Evolutionary conservation across 2,888 invertebrate genomes (phyloP).

Genomic region (Strigamia transsilvanica): DNA sequence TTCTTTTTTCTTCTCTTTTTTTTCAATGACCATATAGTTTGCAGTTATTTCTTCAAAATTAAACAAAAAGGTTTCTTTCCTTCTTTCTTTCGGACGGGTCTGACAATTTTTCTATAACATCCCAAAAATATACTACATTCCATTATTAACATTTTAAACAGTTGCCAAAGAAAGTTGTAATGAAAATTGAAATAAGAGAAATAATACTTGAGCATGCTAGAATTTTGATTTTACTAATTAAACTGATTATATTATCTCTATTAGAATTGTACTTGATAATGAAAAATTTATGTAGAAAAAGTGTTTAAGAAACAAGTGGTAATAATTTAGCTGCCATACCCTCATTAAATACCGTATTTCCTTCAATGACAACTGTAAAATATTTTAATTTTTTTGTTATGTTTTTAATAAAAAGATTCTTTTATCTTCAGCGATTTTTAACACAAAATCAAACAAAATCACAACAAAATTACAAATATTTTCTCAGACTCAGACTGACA

Average conservation of each 20-base stretch:
- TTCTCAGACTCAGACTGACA: slow-evolving; percentile 21
- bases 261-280: too few species aligned
- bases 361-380: slow-evolving; percentile 19
- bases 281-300: too few species aligned
- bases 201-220: slow-evolving; percentile 1
- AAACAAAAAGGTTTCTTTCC: not conserved
- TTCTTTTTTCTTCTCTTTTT: not conserved
- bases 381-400: not conserved
- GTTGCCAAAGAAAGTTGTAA: not conserved
- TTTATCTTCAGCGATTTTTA: too few species aligned
- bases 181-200: not conserved
- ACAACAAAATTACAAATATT: slow-evolving; percentile 24
- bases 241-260: too few species aligned
- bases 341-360: not conserved
- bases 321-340: slow-evolving; percentile 21
- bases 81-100: slow-evolving; percentile 14
- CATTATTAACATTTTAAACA: slow-evolving; percentile 1
- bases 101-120: slow-evolving; percentile 20
- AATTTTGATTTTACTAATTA: not conserved
- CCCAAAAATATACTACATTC: slow-evolving; percentile 4
- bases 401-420: not conserved
- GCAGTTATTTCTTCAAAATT: slow-evolving; percentile 18
- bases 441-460: not conserved
- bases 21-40: slow-evolving; percentile 10
- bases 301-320: not conserved